Evolutionary conservation across 1,140 invertebrate species (phyloP).

Genomic region (Artemia franciscana): DNA sequence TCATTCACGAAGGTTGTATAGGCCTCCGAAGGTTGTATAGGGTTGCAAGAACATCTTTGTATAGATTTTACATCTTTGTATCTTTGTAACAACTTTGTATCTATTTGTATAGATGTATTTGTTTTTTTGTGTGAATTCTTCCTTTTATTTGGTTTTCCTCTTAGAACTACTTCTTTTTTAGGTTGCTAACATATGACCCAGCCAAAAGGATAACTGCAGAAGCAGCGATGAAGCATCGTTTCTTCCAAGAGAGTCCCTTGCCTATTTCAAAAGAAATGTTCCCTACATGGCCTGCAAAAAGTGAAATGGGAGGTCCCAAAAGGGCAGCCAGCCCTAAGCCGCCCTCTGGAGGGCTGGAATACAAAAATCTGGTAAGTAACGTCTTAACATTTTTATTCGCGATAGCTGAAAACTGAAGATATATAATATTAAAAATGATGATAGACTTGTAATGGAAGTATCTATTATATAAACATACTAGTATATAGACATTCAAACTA

Average conservation of each 20-base stretch:
- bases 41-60: too few relatives aligned
- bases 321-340: conserved; percentile 61
- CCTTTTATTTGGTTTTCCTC: conserved; percentile 2
- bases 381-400: not conserved
- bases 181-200: conserved; percentile 83
- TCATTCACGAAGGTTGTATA: too few relatives aligned
- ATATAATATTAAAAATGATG: too few relatives aligned
- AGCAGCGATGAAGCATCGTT: conserved; percentile 59
- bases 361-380: conserved; percentile 44
- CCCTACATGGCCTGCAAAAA: conserved; percentile 97
- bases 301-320: conserved; percentile 48
- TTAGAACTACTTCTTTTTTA: too few relatives aligned
- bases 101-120: not conserved
- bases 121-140: not conserved
- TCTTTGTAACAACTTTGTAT: too few relatives aligned
- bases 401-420: too few relatives aligned
- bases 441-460: too few relatives aligned
- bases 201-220: conserved; percentile 64
- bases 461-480: too few relatives aligned
- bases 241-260: conserved; percentile 70
- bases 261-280: conserved; percentile 93
- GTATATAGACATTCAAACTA: too few relatives aligned
- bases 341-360: conserved; percentile 75
- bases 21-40: too few relatives aligned
- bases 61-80: too few relatives aligned